Conservation (phyloP, 2,797 vertebrate species). For the Salmo trutta region DNA sequence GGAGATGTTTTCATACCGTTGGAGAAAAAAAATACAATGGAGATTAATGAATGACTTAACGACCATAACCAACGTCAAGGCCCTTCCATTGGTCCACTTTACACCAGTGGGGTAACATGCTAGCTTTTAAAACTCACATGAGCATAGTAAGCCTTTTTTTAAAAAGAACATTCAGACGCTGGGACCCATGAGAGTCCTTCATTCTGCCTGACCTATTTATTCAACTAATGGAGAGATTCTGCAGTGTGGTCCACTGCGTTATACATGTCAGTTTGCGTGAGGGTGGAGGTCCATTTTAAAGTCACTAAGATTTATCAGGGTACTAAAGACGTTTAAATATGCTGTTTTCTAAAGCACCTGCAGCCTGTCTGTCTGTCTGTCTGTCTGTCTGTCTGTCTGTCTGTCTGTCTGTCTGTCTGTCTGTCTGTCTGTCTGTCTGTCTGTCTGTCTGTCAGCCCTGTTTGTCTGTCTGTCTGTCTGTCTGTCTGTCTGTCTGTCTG, state of each 20-base stretch:
- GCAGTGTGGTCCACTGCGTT: conserved; percentile 59
- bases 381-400: too few species aligned
- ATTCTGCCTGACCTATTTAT: conserved; percentile 56
- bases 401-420: too few species aligned
- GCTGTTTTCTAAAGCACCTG: conserved; percentile 40
- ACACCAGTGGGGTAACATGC: background rate
- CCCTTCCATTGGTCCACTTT: background rate
- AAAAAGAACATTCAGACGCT: conserved; percentile 54
- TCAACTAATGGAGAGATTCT: conserved; percentile 53
- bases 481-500: too few species aligned
- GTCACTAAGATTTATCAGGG: conserved; percentile 64
- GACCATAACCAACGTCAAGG: background rate
- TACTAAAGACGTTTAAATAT: conserved; percentile 63
- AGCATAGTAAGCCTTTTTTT: conserved; percentile 49
- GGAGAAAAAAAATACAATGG: background rate
- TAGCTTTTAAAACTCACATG: background rate
- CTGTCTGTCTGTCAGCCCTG: conserved; percentile 1
- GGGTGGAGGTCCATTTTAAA: conserved; percentile 64
- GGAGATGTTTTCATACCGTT: background rate
- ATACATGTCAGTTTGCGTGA: conserved; percentile 67
- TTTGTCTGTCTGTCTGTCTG: too few species aligned
- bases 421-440: too few species aligned
- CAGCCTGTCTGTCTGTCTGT: conserved; percentile 1
- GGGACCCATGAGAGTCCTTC: conserved; percentile 57
- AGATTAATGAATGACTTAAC: background rate